These are phyloP conservation scores for Manacus vitellinus DNA, from an alignment of 2,113 vertebrate species.

Conservation along the genomic window DNA sequence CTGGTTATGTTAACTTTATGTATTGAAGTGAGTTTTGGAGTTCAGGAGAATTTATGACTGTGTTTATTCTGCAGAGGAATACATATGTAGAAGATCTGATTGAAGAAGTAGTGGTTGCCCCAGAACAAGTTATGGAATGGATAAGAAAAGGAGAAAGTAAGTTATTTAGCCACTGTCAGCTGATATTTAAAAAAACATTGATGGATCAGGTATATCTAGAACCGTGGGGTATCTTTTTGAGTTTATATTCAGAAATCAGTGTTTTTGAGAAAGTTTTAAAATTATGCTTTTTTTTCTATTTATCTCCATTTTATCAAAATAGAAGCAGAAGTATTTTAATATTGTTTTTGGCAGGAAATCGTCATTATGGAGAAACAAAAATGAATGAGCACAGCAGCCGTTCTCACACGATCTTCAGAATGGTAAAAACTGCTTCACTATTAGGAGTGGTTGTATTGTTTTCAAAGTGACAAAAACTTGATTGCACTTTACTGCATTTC, in stretches of 20 bases:
- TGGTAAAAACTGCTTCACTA: conserved; percentile 76
- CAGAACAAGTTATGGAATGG: conserved; percentile 89
- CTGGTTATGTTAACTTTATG: neutral
- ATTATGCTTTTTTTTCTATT: neutral
- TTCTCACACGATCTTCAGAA: conserved; percentile 95
- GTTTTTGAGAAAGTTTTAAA: neutral
- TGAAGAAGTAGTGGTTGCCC: conserved; percentile 87
- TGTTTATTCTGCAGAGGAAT: conserved; percentile 80
- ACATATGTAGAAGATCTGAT: conserved; percentile 92
- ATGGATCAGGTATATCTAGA: neutral
- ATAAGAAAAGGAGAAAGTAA: conserved; percentile 95
- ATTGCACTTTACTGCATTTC: neutral
- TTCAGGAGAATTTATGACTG: neutral
- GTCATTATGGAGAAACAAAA: conserved; percentile 94
- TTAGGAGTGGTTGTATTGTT: neutral
- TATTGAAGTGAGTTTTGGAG: neutral
- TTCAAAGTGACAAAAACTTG: neutral
- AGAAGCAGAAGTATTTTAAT: neutral
- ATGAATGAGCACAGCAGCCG: conserved; percentile 96
- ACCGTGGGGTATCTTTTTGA: neutral
- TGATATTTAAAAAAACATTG: neutral
- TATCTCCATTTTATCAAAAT: neutral
- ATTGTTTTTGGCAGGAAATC: conserved; percentile 79
- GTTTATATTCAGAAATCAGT: neutral
- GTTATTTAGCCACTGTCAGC: neutral